Base-by-base conservation (phyloP, 1,140 invertebrate genomes). In the Pseudachorutes palmiensis region DNA sequence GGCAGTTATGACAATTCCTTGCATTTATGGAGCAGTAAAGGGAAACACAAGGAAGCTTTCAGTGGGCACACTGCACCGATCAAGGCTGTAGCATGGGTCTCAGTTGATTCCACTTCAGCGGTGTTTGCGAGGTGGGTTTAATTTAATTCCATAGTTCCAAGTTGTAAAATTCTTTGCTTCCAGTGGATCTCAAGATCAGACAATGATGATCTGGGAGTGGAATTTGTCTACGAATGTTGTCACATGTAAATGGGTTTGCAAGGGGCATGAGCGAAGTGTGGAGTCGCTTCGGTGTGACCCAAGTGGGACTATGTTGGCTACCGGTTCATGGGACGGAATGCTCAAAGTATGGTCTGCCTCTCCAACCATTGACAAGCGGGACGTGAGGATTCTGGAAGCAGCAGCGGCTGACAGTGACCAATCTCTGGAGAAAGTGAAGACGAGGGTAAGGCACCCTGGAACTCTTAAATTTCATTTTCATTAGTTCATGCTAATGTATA, bases 1-100 rank as follows among this genome's bases (percentile, higher is more conserved):
- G 94, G 94, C n/a, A 91, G 91, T 79, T 98, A 97, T 81, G 95
- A 98, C 77, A 90, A 92, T 77, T 91, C 91, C 45, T 75, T 97
- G 22, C 89, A 93, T 72, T 83, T 98, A 64, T 97, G 92, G 92
- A 89, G 85, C 19, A 82, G 81, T 3, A 88, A 89, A 80, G 92
- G 93, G 19, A 87, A 90, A 74, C 88, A 92, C 75, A 83, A 88
- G 68, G 79, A 91, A 33, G 88, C 87, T 2, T 88, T 94, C 72
- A 87, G 90, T 57, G 92, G 90, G 1, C 95, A 98, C 77, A 84
- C 84, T 32, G 88, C 85, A 33, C 88, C 89, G 24, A 84, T 96
- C 1, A 95, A 94, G 82, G 86, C 87, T 57, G 90, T 97, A 0
- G 80, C 85, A 24, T 97, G 93, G 93, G 83, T 96, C 58, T 83